Conservation (phyloP, 1,140 invertebrate species). For the Drosophila insularis region DNA sequence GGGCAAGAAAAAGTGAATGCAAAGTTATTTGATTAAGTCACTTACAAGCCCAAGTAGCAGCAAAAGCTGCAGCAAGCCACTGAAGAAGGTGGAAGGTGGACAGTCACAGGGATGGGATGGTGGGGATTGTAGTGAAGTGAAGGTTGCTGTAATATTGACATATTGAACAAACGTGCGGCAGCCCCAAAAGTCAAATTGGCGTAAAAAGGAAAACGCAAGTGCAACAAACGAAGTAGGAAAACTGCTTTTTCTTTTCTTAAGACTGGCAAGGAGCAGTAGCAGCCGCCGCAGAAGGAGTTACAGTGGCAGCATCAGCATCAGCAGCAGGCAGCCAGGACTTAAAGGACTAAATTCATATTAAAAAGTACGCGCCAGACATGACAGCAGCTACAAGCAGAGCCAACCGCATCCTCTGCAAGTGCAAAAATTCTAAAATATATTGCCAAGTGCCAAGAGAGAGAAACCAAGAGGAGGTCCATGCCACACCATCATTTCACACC, state of each 20-base stretch:
- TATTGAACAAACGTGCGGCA: constrained; percentile 76
- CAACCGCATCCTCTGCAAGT: constrained; percentile 42
- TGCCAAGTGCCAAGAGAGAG: constrained; percentile 38
- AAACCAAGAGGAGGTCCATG: not conserved
- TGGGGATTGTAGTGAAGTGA: constrained; percentile 13
- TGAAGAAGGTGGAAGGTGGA: constrained; percentile 6
- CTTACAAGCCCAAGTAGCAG: constrained; percentile 43
- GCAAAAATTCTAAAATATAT: constrained; percentile 77
- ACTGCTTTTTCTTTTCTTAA: constrained; percentile 13
- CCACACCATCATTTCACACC: not conserved
- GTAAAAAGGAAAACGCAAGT: constrained; percentile 57
- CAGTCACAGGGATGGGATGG: no score
- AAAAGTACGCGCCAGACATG: constrained; percentile 74
- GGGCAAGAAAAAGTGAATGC: constrained; percentile 53
- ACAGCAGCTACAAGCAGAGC: constrained; percentile 35
- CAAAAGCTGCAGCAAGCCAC: constrained; percentile 21
- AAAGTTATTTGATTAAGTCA: constrained; percentile 81
- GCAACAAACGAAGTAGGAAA: constrained; percentile 45
- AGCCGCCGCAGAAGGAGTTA: constrained; percentile 10
- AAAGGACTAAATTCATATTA: constrained; percentile 81
- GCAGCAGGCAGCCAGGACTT: constrained; percentile 54
- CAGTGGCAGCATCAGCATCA: not conserved
- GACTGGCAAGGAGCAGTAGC: not conserved
- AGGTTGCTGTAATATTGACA: constrained; percentile 75
- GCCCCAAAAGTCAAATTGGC: constrained; percentile 61